A percentile compares a stretch with the other conserved stretches of the same genome.
Evolutionary conservation across 2,797 vertebrate genomes (phyloP).

Genomic region (Notolabrus celidotus): DNA sequence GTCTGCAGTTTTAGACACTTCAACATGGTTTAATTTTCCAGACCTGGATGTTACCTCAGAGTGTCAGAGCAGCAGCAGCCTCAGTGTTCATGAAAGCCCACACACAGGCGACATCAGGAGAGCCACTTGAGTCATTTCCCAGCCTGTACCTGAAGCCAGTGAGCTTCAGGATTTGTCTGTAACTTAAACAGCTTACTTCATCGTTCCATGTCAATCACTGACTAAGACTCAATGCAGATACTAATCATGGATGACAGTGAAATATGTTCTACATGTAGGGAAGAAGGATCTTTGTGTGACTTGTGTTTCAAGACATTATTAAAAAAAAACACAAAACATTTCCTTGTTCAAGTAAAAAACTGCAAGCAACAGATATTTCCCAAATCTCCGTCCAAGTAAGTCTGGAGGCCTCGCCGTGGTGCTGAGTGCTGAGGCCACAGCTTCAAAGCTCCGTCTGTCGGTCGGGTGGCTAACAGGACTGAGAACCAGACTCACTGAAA

Average conservation of each 20-base stretch:
- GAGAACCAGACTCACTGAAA: slow-evolving; percentile 40
- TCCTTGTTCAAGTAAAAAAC: slow-evolving; percentile 15
- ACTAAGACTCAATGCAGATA: not conserved
- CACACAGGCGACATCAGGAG: too few relatives aligned
- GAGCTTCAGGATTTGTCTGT: too few relatives aligned
- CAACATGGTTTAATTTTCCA: too few relatives aligned
- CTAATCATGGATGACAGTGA: slow-evolving; percentile 1
- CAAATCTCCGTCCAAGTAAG: slow-evolving; percentile 19
- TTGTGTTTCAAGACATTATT: not conserved
- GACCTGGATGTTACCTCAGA: too few relatives aligned
- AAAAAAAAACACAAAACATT: not conserved
- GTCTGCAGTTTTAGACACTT: too few relatives aligned
- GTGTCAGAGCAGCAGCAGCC: too few relatives aligned
- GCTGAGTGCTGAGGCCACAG: slow-evolving; percentile 24
- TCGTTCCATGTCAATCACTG: too few relatives aligned
- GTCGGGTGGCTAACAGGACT: slow-evolving; percentile 17
- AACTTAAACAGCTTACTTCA: too few relatives aligned
- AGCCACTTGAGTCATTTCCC: too few relatives aligned
- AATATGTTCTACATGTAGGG: not conserved
- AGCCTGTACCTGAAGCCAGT: too few relatives aligned
- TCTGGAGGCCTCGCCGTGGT: slow-evolving; percentile 8
- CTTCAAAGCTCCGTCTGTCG: slow-evolving; percentile 68
- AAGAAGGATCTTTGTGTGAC: not conserved
- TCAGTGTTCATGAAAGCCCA: too few relatives aligned
- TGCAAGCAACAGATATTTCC: slow-evolving; percentile 42